Evolutionary conservation across 2,888 invertebrate species (phyloP).

Genomic region (Nomada flava): DNA sequence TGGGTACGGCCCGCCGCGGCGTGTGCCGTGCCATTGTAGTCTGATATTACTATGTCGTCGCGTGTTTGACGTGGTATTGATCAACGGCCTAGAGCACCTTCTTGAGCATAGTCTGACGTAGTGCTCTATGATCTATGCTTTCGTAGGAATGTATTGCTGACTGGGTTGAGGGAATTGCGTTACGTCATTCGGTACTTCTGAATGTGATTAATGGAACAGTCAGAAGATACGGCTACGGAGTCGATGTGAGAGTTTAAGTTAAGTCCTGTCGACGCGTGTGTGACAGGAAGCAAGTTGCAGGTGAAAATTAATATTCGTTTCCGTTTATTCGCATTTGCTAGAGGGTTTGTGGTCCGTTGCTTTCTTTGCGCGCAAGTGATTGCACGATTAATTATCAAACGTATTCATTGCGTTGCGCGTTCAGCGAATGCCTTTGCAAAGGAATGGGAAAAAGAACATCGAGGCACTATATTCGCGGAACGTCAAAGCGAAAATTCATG

Average conservation of each 20-base stretch:
- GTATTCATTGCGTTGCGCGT: conserved; percentile 15
- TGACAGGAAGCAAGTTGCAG: background rate
- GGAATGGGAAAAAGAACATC: background rate
- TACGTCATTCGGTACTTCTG: too few relatives aligned
- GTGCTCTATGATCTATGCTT: background rate
- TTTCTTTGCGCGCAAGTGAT: background rate
- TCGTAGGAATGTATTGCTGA: background rate
- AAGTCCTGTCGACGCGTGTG: too few relatives aligned
- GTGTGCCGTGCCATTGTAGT: conserved; percentile 6
- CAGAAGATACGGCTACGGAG: too few relatives aligned
- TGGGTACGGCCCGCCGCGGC: background rate
- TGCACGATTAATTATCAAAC: background rate
- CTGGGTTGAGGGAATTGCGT: too few relatives aligned
- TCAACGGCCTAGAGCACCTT: conserved; percentile 19
- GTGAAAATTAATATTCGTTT: conserved; percentile 1
- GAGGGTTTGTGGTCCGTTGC: background rate
- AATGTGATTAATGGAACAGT: too few relatives aligned
- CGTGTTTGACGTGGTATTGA: conserved; percentile 21
- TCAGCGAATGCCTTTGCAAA: background rate
- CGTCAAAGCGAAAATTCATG: conserved; percentile 9
- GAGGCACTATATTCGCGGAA: conserved; percentile 20
- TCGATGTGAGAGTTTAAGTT: too few relatives aligned
- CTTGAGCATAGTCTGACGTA: conserved; percentile 4
- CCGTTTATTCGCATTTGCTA: too few relatives aligned
- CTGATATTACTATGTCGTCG: conserved; percentile 6